phyloP scores from a whole-genome alignment of 2,797 vertebrate genomes.

The Lithobates sylvaticus region DNA sequence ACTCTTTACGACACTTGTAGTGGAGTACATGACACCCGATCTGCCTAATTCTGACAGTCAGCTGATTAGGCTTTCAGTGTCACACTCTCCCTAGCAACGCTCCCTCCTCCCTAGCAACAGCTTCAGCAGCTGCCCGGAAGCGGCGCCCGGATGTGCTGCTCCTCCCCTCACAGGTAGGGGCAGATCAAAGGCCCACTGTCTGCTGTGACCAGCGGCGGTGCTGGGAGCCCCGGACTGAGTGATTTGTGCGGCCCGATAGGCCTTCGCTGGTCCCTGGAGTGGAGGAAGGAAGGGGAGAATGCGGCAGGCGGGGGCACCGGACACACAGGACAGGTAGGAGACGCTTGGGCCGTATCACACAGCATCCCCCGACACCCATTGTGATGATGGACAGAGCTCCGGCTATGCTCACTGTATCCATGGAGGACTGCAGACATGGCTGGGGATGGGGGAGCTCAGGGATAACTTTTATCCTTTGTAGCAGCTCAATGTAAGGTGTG shows the following conservation, averaged over 20 bases:
- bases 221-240: not conserved
- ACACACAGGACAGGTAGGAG: slow-evolving; percentile 40
- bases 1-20: too few species aligned
- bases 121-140: slow-evolving; percentile 60
- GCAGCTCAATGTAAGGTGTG: not conserved
- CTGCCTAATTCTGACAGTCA: not conserved
- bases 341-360: not conserved
- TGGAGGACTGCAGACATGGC: not conserved
- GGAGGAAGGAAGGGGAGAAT: slow-evolving; percentile 52
- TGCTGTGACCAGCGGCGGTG: too few species aligned
- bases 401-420: too few species aligned
- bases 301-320: slow-evolving; percentile 63
- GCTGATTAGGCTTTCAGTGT: not conserved
- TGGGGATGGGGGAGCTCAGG: too few species aligned
- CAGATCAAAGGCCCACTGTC: not conserved
- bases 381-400: not conserved
- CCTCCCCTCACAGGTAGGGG: slow-evolving; percentile 36
- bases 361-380: too few species aligned
- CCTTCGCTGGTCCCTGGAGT: not conserved
- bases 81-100: slow-evolving; percentile 29
- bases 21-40: not conserved
- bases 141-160: slow-evolving; percentile 15
- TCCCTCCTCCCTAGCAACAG: slow-evolving; percentile 40
- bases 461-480: too few species aligned
- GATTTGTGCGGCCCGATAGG: not conserved